A percentile compares a stretch with the other conserved stretches of the same genome.
phyloP scores from a whole-genome alignment of 2,888 invertebrate species.

The Monoplex corrugatus region DNA sequence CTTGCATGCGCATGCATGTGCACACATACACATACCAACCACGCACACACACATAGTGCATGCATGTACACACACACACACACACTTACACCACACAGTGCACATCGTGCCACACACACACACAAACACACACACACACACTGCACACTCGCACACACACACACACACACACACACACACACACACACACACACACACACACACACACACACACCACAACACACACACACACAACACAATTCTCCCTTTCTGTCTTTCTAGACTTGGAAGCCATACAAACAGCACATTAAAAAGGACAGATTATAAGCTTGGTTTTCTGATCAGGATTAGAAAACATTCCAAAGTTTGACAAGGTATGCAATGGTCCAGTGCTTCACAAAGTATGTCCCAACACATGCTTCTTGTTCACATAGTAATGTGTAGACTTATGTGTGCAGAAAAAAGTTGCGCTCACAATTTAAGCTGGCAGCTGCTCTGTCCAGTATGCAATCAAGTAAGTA shows the following conservation, averaged over 20 bases:
- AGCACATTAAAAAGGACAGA: too few relatives aligned
- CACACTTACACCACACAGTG: background rate
- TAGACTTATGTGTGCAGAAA: conserved; percentile 36
- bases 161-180: background rate
- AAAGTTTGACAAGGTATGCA: too few relatives aligned
- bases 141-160: conserved; percentile 10
- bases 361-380: too few relatives aligned
- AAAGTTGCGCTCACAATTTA: conserved; percentile 31
- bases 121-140: background rate
- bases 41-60: too few relatives aligned
- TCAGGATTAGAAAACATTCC: too few relatives aligned
- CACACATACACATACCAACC: background rate
- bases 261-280: too few relatives aligned
- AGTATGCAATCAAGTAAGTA: conserved; percentile 33
- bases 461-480: conserved; percentile 29
- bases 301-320: too few relatives aligned
- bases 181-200: conserved; percentile 23
- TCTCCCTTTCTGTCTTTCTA: too few relatives aligned
- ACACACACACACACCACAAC: conserved; percentile 32
- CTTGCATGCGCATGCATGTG: background rate
- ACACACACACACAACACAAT: conserved; percentile 34
- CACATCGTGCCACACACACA: background rate
- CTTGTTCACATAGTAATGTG: too few relatives aligned
- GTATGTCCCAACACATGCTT: too few relatives aligned
- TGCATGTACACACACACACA: too few relatives aligned